Evolutionary conservation across 2,797 vertebrate species (phyloP).

Genomic region (Pitangus sulphuratus): DNA sequence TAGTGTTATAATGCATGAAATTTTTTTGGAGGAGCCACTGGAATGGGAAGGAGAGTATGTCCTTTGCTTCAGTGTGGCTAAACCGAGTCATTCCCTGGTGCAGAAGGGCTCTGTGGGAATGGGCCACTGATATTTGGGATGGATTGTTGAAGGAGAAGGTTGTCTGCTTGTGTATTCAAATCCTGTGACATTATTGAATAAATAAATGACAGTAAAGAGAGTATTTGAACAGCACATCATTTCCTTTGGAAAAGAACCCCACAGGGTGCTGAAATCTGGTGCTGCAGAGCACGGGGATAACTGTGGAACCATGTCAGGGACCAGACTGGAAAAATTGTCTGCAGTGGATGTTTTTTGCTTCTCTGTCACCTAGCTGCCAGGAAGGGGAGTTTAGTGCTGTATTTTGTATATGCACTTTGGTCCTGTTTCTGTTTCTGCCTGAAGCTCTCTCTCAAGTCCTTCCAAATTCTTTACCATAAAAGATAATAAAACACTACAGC

Average conservation of each 20-base stretch:
- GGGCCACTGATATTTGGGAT: neutral
- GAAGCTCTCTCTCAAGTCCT: constrained; percentile 1
- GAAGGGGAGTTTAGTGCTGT: neutral
- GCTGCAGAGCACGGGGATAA: fast-evolving
- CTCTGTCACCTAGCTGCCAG: neutral
- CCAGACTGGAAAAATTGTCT: neutral
- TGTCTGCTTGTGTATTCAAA: neutral
- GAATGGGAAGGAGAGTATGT: neutral
- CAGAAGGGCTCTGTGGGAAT: neutral
- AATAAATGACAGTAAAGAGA: neutral
- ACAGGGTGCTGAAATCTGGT: neutral
- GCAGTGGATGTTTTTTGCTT: neutral
- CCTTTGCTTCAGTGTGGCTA: neutral
- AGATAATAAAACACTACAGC: constrained; percentile 14
- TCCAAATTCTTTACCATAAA: constrained; percentile 51
- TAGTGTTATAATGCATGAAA: fast-evolving
- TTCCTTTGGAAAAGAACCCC: neutral
- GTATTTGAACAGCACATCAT: neutral
- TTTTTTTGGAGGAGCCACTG: neutral
- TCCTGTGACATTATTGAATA: neutral
- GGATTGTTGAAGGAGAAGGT: neutral
- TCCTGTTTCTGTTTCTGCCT: neutral
- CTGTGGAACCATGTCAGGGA: neutral
- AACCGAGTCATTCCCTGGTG: fast-evolving
- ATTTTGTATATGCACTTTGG: neutral